Conservation (phyloP, 2,797 vertebrate genomes). For the Chloroceryle amazona region DNA sequence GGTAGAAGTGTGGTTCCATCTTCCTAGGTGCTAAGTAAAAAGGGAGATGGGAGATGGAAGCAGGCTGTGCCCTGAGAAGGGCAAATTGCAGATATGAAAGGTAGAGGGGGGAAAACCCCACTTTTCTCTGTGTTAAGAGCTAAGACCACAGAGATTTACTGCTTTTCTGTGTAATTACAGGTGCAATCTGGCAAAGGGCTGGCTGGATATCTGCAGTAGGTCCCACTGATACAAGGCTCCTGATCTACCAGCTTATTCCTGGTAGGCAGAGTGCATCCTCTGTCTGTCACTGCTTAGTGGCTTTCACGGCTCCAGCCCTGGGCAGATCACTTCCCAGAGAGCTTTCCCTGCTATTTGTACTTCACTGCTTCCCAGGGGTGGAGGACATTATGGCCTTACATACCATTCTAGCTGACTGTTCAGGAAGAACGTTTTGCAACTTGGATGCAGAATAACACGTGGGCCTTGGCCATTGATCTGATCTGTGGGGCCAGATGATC, state of each 20-base stretch:
- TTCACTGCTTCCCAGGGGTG: not conserved
- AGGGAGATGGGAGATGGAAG: not conserved
- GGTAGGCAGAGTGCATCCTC: accelerated
- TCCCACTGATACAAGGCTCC: not conserved
- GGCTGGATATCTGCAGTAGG: not conserved
- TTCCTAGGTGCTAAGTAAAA: not conserved
- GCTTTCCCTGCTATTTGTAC: not conserved
- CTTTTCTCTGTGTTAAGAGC: not conserved
- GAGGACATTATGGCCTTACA: not conserved
- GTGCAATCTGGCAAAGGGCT: not conserved
- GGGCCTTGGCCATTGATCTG: not conserved
- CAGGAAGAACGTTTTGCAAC: not conserved
- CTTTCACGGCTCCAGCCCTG: not conserved
- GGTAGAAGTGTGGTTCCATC: not conserved
- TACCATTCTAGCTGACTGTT: not conserved
- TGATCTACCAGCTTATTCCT: not conserved
- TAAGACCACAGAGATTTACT: not conserved
- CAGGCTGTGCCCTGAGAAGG: not conserved
- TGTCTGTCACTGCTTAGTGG: not conserved
- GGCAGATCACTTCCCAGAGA: accelerated
- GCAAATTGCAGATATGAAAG: not conserved
- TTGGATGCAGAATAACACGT: not conserved
- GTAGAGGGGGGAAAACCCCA: not conserved
- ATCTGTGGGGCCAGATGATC: not conserved
- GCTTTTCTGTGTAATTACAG: not conserved